Evolutionary conservation across 2,888 invertebrate genomes (phyloP), one percentile per base, ranked within the genome.

Genomic region (Lottia gigantea): DNA sequence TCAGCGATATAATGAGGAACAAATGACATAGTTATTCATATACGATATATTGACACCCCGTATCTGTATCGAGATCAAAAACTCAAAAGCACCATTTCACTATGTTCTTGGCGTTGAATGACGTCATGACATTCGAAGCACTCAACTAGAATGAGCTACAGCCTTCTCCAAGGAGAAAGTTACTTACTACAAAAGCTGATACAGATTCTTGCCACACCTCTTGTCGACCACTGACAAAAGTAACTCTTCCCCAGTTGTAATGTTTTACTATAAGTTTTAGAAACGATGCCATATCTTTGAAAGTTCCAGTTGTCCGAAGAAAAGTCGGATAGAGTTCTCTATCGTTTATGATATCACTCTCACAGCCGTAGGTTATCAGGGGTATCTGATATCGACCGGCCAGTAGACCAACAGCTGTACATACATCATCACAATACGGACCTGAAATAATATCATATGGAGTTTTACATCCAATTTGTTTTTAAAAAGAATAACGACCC

Each of bases 351-450:
- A 49, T 65, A 11, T 70, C 66, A 7, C 78, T 78, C 11, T 79
- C 76, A 65, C 84, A 84, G 15, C 81, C 79, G 66, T 76, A 82
- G 69, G 82, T 84, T 25, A 84, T 77, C 73, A 82, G 77, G 0
- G 82, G 81, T 25, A 79, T 75, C 55, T 73, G 74, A 78, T 79
- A 81, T 46, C 76, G 72, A 0, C 78, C 79, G 1, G 80, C 80
- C 64, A 85, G 69, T 2, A 79, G 74, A 8, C 82, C 83, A 1
- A 78, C 81, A 8, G 82, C 75, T 23, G 75, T 71, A 65, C 85
- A 85, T 7, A 83, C 76, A 12, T 78, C 77, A 62, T 85, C 83
- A 71, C 83, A 83, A 0, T 77, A 77, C 2, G 82, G 82, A n/a
- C 83, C 83, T 83, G 69, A 11, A 40, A 40, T 8, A 8, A 40